Evolutionary conservation across 2,113 vertebrate genomes (phyloP), one percentile per base, ranked within the genome.

Genomic region (Climacteris rufus): DNA sequence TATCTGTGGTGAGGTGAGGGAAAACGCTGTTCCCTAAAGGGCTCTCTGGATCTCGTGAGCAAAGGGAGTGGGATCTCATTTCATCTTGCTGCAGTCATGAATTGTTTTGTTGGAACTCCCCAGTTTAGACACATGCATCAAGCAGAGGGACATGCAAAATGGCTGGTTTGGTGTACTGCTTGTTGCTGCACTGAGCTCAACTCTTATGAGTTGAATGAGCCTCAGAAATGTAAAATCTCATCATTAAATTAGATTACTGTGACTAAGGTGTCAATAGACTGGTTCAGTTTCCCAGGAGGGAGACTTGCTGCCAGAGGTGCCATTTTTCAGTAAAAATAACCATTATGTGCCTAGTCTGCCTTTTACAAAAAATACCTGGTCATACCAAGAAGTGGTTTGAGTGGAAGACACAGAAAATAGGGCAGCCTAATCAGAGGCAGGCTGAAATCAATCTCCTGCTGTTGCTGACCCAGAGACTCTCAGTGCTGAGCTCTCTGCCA

Each of bases 121-220:
- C 45, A 53, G 2, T 87, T 82, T 60, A 60, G 56, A 47, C 16
- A 56, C 1, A 5, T 1, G 1, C 15, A 39, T 66, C 61, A 61
- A 84, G 17, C 8, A 71, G 89, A 89, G 23, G 60, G n/a, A 47
- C 40, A 20, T 5, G 23, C 18, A 76, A 22, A 59, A 83, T 61
- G 42, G 18, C 63, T 85, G 68, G 13, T 13, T 53, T 76, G 18
- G 30, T 57, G 49, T 24, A 16, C 11, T 50, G 57, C 20, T 49
- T 91, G 25, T 37, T 0, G 0, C 40, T 53, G 25, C 44, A 20
- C 25, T 31, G 44, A 88, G 24, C 28, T 61, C 1, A 1, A 42
- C 33, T 71, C 47, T 56, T 64, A 4, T 4, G 5, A 37, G n/a
- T n/a, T n/a, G n/a, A n/a, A n/a, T n/a, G 68, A 72, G 33, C 52